Conservation (phyloP, 2,797 vertebrate species). For the Sylvilagus floridanus region DNA sequence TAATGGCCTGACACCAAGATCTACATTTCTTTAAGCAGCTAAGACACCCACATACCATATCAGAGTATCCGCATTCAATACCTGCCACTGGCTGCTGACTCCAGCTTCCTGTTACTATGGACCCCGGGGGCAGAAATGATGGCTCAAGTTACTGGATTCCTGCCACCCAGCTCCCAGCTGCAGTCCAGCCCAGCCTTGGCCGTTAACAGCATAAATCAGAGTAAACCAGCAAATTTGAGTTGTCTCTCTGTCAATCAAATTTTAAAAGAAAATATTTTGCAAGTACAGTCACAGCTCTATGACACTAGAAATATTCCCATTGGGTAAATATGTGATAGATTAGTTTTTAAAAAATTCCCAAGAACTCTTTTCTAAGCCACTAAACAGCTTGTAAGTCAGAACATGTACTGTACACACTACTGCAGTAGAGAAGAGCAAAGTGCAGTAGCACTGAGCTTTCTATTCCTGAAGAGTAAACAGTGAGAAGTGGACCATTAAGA, state of each 20-base stretch:
- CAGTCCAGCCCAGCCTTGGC: no score
- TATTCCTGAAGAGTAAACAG: not conserved
- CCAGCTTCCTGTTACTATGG: no score
- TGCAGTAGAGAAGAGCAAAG: not conserved
- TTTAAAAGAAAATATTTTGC: not conserved
- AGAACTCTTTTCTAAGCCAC: not conserved
- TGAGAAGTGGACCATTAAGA: not conserved
- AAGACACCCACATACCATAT: not conserved
- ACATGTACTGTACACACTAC: not conserved
- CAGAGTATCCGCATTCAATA: not conserved
- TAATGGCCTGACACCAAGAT: not conserved
- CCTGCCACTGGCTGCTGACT: no score
- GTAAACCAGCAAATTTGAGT: no score
- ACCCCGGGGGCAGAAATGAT: no score
- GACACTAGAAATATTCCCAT: not conserved
- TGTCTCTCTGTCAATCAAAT: no score
- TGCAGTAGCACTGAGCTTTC: not conserved
- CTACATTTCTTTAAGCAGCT: not conserved
- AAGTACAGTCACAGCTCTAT: not conserved
- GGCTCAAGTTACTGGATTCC: no score
- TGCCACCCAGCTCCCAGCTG: no score
- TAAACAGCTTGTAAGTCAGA: not conserved
- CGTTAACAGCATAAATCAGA: no score
- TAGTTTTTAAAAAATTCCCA: conserved; percentile 7
- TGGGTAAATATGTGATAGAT: not conserved